Base-by-base conservation (phyloP, 2,113 vertebrate genomes). In the Aythya baeri region DNA sequence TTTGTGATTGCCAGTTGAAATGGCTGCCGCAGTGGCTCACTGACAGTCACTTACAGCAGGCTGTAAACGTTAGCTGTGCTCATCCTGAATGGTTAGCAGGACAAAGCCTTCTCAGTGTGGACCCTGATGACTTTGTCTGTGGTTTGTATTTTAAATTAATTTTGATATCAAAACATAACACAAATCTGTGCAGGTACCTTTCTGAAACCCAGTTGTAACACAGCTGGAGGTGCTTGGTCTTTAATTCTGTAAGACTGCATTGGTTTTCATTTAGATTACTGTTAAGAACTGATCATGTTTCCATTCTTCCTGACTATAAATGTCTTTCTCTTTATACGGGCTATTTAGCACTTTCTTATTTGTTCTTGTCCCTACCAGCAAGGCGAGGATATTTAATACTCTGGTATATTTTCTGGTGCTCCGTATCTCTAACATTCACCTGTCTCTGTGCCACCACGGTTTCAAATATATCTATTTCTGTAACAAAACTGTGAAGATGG, bases 1-100 rank as follows among this genome's bases (percentile, higher is more conserved):
- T 98, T 1, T 98, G 98, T 52, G 98, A 98, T 44, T 98, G 98
- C 94, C 98, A 98, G 94, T 17, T 98, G 95, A 98, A 97, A 13
- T 98, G 98, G 98, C 90, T 98, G 77, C 98, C 97, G 6, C 97
- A 76, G 17, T 98, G 98, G 98, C 95, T 98, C 59, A 50, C 93
- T 6, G 97, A 97, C 59, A 97, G 88, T 52, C 93, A 50, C 20
- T 89, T 98, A 5, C 96, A 98, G 63, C 97, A 96, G 80, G 88
- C 97, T 34, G 97, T 98, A 25, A 97, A 91, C 36, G 94, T 98
- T 4, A 97, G 89, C 93, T 98, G 98, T 86, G 98, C 98, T 29
- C 98, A 98, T 31, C 98, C 98, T 2, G 97, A 98, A 5, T 98
- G 98, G 98, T 38, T 98, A 5, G 96, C 97, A 12, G 98, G 98